These are phyloP conservation scores for Pagetopsis macropterus DNA, from an alignment of 2,797 vertebrate species.

Conservation along the genomic window DNA sequence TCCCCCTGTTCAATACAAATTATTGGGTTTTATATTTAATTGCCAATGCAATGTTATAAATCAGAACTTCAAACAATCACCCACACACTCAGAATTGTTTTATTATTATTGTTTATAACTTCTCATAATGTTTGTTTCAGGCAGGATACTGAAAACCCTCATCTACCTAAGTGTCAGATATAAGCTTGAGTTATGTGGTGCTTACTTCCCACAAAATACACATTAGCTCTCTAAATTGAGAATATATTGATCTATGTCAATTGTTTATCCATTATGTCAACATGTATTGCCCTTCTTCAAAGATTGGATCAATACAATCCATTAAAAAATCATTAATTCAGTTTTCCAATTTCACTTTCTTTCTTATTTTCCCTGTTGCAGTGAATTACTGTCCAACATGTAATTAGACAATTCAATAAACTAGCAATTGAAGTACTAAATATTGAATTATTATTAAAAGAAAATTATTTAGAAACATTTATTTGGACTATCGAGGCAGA, in stretches of 20 bases:
- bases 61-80: no score
- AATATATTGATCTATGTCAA: conserved; percentile 29
- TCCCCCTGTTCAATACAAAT: no score
- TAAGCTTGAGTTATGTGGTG: not conserved
- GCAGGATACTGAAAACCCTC: not conserved
- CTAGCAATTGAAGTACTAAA: not conserved
- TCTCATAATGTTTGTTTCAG: not conserved
- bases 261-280: conserved; percentile 22
- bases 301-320: conserved; percentile 14
- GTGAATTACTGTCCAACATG: not conserved
- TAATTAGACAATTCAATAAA: not conserved
- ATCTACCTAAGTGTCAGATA: not conserved
- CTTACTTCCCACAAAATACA: not conserved
- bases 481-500: no score
- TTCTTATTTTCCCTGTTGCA: not conserved
- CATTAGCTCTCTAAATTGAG: conserved; percentile 25
- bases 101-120: no score
- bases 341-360: not conserved
- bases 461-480: no score
- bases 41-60: no score
- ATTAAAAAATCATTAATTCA: not conserved
- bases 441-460: no score
- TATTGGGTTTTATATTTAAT: no score
- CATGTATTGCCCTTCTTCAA: conserved; percentile 21
- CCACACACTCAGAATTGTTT: not conserved